These are phyloP conservation scores for human (Homo sapiens) DNA, from an alignment of 2,113 vertebrate species.

Conservation along the genomic window DNA sequence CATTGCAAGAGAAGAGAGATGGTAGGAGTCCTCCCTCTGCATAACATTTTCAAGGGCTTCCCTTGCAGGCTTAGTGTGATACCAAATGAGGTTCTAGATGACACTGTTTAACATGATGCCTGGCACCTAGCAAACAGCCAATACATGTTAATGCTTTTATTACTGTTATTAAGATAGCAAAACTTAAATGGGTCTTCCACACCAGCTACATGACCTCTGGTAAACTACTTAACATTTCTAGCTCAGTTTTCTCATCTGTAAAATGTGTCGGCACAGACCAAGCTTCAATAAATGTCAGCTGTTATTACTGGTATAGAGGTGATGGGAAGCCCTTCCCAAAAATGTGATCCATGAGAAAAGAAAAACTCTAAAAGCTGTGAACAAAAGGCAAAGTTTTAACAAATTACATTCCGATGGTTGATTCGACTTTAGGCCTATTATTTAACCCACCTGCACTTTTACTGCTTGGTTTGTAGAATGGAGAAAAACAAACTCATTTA, in stretches of 20 bases:
- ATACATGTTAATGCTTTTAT: not conserved
- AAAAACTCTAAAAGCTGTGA: not conserved
- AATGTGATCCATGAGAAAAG: not conserved
- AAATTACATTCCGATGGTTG: not conserved
- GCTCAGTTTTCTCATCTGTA: not conserved
- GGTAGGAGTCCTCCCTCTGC: rapidly evolving
- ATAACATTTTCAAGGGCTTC: not conserved
- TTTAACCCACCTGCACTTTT: not conserved
- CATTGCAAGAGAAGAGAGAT: not conserved
- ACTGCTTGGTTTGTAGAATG: not conserved
- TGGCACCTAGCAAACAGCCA: not conserved
- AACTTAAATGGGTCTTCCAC: not conserved
- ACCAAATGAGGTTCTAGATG: not conserved
- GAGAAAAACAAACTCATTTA: not conserved
- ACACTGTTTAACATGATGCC: not conserved
- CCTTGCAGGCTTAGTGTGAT: not conserved
- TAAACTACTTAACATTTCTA: not conserved
- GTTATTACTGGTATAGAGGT: not conserved
- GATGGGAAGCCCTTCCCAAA: not conserved
- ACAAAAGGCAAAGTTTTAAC: not conserved
- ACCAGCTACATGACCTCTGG: not conserved
- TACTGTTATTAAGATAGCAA: not conserved
- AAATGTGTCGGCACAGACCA: not conserved
- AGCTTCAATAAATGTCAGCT: not conserved
- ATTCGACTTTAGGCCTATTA: not conserved